Evolutionary conservation across 2,888 invertebrate genomes (phyloP).

Genomic region (Eledona agricola): DNA sequence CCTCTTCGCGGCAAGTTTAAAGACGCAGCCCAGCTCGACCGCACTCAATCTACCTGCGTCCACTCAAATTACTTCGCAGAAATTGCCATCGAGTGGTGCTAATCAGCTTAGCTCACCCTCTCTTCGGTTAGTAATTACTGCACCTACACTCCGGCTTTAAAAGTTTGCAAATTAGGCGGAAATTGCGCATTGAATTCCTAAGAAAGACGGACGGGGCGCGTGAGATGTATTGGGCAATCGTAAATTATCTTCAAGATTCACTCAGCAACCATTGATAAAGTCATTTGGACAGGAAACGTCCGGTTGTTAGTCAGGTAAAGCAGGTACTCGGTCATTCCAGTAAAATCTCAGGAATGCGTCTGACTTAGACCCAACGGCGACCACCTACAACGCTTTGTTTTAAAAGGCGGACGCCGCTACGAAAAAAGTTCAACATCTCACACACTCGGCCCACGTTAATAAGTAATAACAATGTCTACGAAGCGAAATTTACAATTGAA

Average conservation of each 20-base stretch:
- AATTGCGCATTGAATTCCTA: too few relatives aligned
- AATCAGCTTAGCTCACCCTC: too few relatives aligned
- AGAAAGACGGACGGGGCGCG: too few relatives aligned
- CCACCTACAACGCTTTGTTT: slow-evolving; percentile 43
- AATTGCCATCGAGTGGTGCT: too few relatives aligned
- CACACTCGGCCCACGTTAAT: neutral
- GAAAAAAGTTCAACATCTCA: slow-evolving; percentile 1
- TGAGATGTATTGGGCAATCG: too few relatives aligned
- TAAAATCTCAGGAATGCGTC: slow-evolving; percentile 43
- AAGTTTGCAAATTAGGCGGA: too few relatives aligned
- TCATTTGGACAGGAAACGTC: slow-evolving; percentile 28
- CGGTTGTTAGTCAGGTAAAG: slow-evolving; percentile 31
- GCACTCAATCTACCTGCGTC: too few relatives aligned
- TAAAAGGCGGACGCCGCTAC: slow-evolving; percentile 3
- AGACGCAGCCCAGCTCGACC: slow-evolving; percentile 29
- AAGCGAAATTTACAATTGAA: too few relatives aligned
- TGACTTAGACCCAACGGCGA: slow-evolving; percentile 40
- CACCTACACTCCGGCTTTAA: too few relatives aligned
- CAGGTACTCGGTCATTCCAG: slow-evolving; percentile 9
- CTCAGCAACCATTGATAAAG: slow-evolving; percentile 22
- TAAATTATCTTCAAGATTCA: neutral
- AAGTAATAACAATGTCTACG: too few relatives aligned
- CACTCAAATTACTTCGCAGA: too few relatives aligned
- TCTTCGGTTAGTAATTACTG: too few relatives aligned
- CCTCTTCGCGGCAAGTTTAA: slow-evolving; percentile 47